Conservation (phyloP, 1,140 invertebrate genomes). For the Dendrolimus punctatus region DNA sequence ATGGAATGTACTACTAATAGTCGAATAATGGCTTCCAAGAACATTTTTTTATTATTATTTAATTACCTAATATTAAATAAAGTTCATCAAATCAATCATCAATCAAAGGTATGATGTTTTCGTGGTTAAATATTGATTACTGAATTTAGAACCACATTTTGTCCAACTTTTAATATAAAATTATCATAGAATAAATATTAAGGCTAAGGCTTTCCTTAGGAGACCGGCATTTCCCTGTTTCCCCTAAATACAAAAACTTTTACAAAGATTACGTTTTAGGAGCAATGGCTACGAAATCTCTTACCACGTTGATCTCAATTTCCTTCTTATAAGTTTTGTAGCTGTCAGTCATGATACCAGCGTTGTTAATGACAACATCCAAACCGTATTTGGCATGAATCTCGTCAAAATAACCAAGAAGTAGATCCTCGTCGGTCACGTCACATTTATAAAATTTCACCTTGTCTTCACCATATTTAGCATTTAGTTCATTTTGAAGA, state of each 20-base stretch:
- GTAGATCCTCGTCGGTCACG: slow-evolving; percentile 28
- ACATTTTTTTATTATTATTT: not conserved
- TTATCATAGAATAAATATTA: not conserved
- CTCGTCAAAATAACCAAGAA: slow-evolving; percentile 21
- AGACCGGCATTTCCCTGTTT: not conserved
- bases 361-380: slow-evolving; percentile 80
- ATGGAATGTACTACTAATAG: too few species aligned
- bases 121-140: not conserved
- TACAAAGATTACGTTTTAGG: too few species aligned
- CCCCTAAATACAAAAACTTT: not conserved
- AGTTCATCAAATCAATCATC: too few species aligned
- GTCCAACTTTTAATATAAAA: not conserved
- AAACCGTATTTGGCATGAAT: slow-evolving; percentile 65
- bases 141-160: not conserved
- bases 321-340: slow-evolving; percentile 36
- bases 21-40: not conserved
- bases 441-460: slow-evolving; percentile 45
- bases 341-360: slow-evolving; percentile 53
- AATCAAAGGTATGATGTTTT: too few species aligned
- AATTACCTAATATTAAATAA: not conserved
- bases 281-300: slow-evolving; percentile 5
- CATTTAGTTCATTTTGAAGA: slow-evolving; percentile 33
- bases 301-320: slow-evolving; percentile 54
- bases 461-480: slow-evolving; percentile 30
- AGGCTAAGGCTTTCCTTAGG: too few species aligned